Percentiles rank a stretch among this genome's conserved stretches.
phyloP scores from a whole-genome alignment of 2,797 vertebrate species.

The Semaprochilodus insignis region DNA sequence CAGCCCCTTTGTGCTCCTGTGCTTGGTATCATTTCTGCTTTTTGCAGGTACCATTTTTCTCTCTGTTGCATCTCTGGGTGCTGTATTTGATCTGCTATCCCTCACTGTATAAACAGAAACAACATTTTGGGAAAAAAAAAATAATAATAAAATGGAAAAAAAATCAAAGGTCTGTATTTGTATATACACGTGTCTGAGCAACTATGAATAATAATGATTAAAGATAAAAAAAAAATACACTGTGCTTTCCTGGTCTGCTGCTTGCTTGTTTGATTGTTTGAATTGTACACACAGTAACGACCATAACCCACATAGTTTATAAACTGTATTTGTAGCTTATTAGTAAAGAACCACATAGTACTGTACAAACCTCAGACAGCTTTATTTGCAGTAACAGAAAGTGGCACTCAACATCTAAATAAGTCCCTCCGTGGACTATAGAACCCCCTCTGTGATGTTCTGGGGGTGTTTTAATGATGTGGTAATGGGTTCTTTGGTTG shows the following conservation, averaged over 20 bases:
- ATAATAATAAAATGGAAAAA: conserved; percentile 84
- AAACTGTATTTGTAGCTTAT: too few species aligned
- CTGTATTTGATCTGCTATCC: conserved; percentile 92
- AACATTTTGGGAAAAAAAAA: conserved; percentile 74
- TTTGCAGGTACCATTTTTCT: conserved; percentile 77
- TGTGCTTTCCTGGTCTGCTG: conserved; percentile 83
- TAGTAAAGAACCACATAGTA: too few species aligned
- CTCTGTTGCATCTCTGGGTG: conserved; percentile 86
- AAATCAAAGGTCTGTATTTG: conserved; percentile 91
- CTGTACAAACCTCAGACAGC: too few species aligned
- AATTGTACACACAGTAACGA: not conserved
- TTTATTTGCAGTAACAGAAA: too few species aligned
- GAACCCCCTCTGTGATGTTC: too few species aligned
- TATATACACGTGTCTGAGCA: conserved; percentile 99
- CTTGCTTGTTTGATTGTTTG: conserved; percentile 38
- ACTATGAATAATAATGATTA: conserved; percentile 92
- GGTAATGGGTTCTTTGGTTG: too few species aligned
- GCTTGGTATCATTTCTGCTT: conserved; percentile 72
- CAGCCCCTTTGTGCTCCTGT: conserved; percentile 82
- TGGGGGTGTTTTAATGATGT: too few species aligned
- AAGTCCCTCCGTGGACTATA: too few species aligned
- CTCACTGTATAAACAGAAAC: conserved; percentile 90
- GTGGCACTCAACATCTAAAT: too few species aligned
- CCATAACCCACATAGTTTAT: not conserved
- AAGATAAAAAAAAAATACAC: conserved; percentile 73